Conservation (phyloP, 2,888 invertebrate species). For the Lepidonotus clava region DNA sequence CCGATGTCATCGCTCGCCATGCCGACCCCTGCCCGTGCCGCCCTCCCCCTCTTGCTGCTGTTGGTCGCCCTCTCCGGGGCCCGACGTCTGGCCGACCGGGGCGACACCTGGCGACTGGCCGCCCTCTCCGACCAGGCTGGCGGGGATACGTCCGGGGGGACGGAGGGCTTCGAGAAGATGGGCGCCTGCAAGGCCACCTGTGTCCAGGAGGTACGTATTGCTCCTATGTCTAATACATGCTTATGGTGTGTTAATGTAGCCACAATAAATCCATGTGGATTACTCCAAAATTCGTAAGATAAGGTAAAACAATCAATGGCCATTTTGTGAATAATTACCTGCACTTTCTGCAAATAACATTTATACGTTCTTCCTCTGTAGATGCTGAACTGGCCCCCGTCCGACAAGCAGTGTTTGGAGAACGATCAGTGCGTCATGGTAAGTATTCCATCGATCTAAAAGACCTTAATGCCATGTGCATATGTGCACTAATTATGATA, state of each 20-base stretch:
- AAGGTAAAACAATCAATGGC: too few species aligned
- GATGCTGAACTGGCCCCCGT: conserved; percentile 17
- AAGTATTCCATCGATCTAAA: not conserved
- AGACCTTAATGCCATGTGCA: too few species aligned
- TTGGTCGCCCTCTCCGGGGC: not conserved
- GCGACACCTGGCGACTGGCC: not conserved
- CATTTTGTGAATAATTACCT: too few species aligned
- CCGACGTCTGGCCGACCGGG: not conserved
- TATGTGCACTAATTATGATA: too few species aligned
- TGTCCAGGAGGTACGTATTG: not conserved
- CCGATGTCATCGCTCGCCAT: not conserved
- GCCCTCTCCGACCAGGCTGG: not conserved
- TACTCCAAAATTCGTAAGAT: too few species aligned
- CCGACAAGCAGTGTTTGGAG: conserved; percentile 7
- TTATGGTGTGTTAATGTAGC: too few species aligned
- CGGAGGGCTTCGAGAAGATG: not conserved
- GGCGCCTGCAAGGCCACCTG: conserved; percentile 31
- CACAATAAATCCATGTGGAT: too few species aligned
- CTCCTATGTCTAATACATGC: not conserved
- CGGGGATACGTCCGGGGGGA: not conserved
- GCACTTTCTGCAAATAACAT: too few species aligned
- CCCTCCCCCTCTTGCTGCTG: not conserved
- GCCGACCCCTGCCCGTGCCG: not conserved
- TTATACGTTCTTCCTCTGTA: too few species aligned
- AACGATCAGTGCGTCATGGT: conserved; percentile 11